Evolutionary conservation across 2,113 vertebrate genomes (phyloP).

Genomic region (Dipodomys spectabilis): DNA sequence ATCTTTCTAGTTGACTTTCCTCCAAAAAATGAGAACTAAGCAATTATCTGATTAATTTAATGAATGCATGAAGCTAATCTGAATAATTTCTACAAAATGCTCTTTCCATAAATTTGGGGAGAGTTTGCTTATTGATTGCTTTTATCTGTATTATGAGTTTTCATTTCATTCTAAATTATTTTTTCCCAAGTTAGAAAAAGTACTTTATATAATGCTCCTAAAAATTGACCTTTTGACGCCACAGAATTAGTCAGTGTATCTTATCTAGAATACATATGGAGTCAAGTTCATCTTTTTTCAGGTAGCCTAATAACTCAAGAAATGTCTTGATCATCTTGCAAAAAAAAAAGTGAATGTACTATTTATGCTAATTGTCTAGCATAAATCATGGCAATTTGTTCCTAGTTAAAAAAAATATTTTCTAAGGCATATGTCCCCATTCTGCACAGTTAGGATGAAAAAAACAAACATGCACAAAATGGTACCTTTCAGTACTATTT

Average conservation of each 20-base stretch:
- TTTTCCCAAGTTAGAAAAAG: background rate
- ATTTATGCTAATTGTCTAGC: background rate
- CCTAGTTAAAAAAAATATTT: too few species aligned
- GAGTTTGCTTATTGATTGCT: background rate
- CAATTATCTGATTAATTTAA: slow-evolving; percentile 40
- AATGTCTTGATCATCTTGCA: background rate
- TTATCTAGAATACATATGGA: background rate
- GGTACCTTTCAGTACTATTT: background rate
- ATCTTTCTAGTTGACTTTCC: slow-evolving; percentile 30
- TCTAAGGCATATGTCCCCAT: background rate
- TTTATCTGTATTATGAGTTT: slow-evolving; percentile 32
- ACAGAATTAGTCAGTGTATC: slow-evolving; percentile 22
- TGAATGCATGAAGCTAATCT: slow-evolving; percentile 13
- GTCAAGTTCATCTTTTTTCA: slow-evolving; percentile 9
- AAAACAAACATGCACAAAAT: slow-evolving; percentile 13
- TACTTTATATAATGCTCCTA: slow-evolving; percentile 27
- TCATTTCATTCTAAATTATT: slow-evolving; percentile 26
- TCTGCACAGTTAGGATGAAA: background rate
- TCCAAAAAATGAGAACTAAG: slow-evolving; percentile 19
- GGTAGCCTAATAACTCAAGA: slow-evolving; percentile 29
- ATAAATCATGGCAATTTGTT: too few species aligned
- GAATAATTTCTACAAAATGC: background rate
- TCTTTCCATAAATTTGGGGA: slow-evolving; percentile 32
- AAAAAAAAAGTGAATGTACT: background rate
- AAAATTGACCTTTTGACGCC: slow-evolving; percentile 21